These are phyloP conservation scores for Glaucopsyche alexis DNA, from an alignment of 2,888 invertebrate genomes.

Conservation along the genomic window DNA sequence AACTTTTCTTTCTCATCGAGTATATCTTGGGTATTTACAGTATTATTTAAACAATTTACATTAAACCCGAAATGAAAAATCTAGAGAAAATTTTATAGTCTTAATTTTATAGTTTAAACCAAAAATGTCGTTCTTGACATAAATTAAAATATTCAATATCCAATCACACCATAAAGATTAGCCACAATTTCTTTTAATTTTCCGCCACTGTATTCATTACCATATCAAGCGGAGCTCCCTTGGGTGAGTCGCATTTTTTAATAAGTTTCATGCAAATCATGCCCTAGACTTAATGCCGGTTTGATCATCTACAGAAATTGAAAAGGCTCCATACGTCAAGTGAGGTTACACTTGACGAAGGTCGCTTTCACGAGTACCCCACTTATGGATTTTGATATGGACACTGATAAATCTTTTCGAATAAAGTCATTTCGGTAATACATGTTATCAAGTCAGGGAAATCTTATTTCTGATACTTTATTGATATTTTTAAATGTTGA, in stretches of 20 bases:
- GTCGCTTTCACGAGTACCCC: slow-evolving; percentile 61
- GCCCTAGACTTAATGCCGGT: slow-evolving; percentile 65
- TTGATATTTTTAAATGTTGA: neutral
- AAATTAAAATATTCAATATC: slow-evolving; percentile 14
- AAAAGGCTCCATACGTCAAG: slow-evolving; percentile 68
- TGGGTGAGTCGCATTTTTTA: slow-evolving; percentile 59
- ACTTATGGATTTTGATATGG: slow-evolving; percentile 59
- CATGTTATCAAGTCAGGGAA: slow-evolving; percentile 25
- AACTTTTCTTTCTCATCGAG: too few relatives aligned
- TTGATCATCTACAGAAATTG: slow-evolving; percentile 65
- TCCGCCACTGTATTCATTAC: slow-evolving; percentile 43
- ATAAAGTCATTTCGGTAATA: slow-evolving; percentile 26
- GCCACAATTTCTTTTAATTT: slow-evolving; percentile 38
- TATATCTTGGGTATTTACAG: too few relatives aligned
- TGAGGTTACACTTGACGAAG: slow-evolving; percentile 68
- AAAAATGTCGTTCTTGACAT: neutral
- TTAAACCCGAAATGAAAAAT: too few relatives aligned
- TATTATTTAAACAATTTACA: too few relatives aligned
- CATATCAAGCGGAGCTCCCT: slow-evolving; percentile 45
- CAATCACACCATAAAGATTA: slow-evolving; percentile 20
- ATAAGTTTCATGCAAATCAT: slow-evolving; percentile 75
- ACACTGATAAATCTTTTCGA: slow-evolving; percentile 55
- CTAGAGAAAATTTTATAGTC: too few relatives aligned
- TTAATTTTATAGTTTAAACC: too few relatives aligned
- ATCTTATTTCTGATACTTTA: slow-evolving; percentile 4